phyloP scores from a whole-genome alignment of 2,797 vertebrate genomes.

The Etheostoma nigrum region DNA sequence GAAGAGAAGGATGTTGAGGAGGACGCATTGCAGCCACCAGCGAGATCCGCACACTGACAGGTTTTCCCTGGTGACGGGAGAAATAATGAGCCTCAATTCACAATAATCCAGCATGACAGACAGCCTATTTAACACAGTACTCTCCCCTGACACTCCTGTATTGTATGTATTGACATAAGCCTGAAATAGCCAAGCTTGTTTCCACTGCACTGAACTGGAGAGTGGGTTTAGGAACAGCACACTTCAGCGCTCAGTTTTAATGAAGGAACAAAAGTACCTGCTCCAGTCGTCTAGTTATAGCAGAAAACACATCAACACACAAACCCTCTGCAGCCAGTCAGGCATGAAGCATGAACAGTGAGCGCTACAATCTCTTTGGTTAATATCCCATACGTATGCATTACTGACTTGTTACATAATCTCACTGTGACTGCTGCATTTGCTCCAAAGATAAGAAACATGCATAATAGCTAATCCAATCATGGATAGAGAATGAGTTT shows the following conservation, averaged over 20 bases:
- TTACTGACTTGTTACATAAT: constrained; percentile 71
- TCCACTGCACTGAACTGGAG: constrained; percentile 31
- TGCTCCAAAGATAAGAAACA: constrained; percentile 50
- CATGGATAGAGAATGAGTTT: constrained; percentile 4
- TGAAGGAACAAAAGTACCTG: constrained; percentile 52
- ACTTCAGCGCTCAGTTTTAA: constrained; percentile 60
- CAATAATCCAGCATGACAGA: constrained; percentile 32
- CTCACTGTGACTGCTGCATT: constrained; percentile 34
- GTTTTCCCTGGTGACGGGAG: constrained; percentile 89
- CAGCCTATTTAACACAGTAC: constrained; percentile 35
- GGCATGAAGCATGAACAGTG: constrained; percentile 48
- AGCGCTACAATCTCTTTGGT: constrained; percentile 43
- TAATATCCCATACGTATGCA: constrained; percentile 60
- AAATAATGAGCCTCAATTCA: constrained; percentile 47
- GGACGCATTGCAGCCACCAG: constrained; percentile 94
- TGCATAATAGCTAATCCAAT: constrained; percentile 45
- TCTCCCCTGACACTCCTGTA: constrained; percentile 22
- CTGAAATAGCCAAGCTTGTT: constrained; percentile 52
- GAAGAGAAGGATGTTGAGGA: constrained; percentile 96
- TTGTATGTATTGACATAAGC: constrained; percentile 34
- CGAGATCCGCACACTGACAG: constrained; percentile 90
- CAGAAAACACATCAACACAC: constrained; percentile 33
- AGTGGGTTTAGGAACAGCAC: constrained; percentile 46
- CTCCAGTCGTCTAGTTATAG: constrained; percentile 22
- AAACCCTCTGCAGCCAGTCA: constrained; percentile 42